phyloP scores from a whole-genome alignment of 2,113 vertebrate species.

The Macquaria ambigua region DNA sequence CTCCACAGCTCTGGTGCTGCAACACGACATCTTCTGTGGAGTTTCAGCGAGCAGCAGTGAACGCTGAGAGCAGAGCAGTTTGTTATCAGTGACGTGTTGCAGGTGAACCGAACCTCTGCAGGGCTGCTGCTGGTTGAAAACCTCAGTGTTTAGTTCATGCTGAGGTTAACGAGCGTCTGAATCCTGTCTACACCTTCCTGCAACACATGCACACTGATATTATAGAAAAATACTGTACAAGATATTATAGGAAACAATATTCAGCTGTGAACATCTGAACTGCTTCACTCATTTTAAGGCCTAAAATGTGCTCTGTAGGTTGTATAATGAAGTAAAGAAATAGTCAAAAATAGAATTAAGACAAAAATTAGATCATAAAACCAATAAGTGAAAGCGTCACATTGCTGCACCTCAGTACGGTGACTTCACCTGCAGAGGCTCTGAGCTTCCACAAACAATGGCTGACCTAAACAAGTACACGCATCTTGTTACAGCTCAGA shows the following conservation, averaged over 20 bases:
- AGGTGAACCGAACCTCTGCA: not conserved
- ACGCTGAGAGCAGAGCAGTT: not conserved
- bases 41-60: too few relatives aligned
- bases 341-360: not conserved
- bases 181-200: not conserved
- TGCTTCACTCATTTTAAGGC: too few relatives aligned
- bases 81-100: not conserved
- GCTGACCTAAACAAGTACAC: slow-evolving; percentile 7
- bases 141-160: not conserved
- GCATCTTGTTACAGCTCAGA: slow-evolving; percentile 13
- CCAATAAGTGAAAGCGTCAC: not conserved
- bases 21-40: too few relatives aligned
- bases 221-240: too few relatives aligned
- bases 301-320: not conserved
- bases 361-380: not conserved
- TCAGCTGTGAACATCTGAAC: too few relatives aligned
- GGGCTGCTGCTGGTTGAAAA: too few relatives aligned
- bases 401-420: not conserved
- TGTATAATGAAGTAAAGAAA: not conserved
- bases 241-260: too few relatives aligned
- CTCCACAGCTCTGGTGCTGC: not conserved
- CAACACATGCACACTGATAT: not conserved
- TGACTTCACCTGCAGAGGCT: not conserved
- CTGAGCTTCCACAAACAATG: not conserved
- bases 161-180: not conserved